Conservation (phyloP, 2,113 vertebrate genomes). For the Apodemus sylvaticus region DNA sequence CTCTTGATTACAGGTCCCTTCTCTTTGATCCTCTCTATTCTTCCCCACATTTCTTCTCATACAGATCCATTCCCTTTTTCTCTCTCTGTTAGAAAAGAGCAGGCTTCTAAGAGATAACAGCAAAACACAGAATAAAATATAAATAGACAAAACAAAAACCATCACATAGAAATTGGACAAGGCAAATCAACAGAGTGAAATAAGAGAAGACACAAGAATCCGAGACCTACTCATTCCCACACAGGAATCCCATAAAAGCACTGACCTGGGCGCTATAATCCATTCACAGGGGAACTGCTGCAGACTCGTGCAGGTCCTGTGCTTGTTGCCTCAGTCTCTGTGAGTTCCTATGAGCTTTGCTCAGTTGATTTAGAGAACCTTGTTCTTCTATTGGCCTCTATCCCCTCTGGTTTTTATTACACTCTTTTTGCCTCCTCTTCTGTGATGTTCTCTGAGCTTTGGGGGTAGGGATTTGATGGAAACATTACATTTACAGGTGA, state of each 20-base stretch:
- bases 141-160: not conserved
- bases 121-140: not conserved
- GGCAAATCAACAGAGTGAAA: not conserved
- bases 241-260: not conserved
- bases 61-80: not conserved
- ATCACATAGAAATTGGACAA: not conserved
- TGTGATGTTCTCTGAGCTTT: too few species aligned
- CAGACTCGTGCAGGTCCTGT: too few species aligned
- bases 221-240: not conserved
- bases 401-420: too few species aligned
- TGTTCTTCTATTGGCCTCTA: too few species aligned
- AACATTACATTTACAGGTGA: too few species aligned
- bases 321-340: too few species aligned
- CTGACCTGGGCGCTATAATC: not conserved
- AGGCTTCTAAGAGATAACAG: not conserved
- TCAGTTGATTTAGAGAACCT: too few species aligned
- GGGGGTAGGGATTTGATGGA: too few species aligned
- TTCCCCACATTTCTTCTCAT: not conserved
- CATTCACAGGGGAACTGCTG: not conserved
- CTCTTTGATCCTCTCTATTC: not conserved
- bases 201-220: not conserved
- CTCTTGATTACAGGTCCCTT: not conserved
- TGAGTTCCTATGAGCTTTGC: too few species aligned
- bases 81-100: not conserved
- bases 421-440: too few species aligned